Base-by-base conservation (phyloP, 2,888 invertebrate species). In the Acanthosoma haemorrhoidale region DNA sequence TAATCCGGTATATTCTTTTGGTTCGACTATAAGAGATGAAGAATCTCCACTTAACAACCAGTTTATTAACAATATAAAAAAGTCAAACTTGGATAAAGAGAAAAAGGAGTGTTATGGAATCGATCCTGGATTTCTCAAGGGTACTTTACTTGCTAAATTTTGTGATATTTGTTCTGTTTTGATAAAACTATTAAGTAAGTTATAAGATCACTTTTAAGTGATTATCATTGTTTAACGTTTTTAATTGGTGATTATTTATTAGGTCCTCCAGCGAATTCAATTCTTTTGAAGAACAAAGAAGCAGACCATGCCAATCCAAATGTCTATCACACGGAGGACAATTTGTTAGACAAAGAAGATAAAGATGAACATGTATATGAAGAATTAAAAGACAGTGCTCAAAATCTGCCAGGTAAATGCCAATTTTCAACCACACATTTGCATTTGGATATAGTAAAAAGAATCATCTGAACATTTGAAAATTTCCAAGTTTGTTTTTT, bases 231-330 rank as follows among this genome's bases (percentile, higher is more conserved):
- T 43, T 25, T 41, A 32, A n/a, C n/a, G n/a, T 32, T 6, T 32
- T 16, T 51, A n/a, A 29, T 13, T 8, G 21, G 51, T 72, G 18
- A 5, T n/a, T n/a, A n/a, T n/a, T 21, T 67, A 73, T 16, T 66
- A 78, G 78, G 78, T 29, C 78, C 75, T 36, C 85, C 83, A 75
- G 83, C 84, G 9, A 77, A 15, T 29, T 72, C 72, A 9, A 84
- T 86, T 61, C 83, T 85, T 2, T 79, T 88, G 74, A 94, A 94
- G 80, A 94, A 94, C 78, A 84, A 87, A 75, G 92, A 91, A 76
- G 94, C 94, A 0, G 94, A 94, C 79, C 83, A 87, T 32, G 90
- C 90, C 9, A 94, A 94, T 81, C 94, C 94, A 0, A 92, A 91
- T 77, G 78, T 84, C 31, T 94, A 94, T 78, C 88, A 93, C 76